Evolutionary conservation across 2,888 invertebrate genomes (phyloP).

Genomic region (Pharmacophagus antenor): DNA sequence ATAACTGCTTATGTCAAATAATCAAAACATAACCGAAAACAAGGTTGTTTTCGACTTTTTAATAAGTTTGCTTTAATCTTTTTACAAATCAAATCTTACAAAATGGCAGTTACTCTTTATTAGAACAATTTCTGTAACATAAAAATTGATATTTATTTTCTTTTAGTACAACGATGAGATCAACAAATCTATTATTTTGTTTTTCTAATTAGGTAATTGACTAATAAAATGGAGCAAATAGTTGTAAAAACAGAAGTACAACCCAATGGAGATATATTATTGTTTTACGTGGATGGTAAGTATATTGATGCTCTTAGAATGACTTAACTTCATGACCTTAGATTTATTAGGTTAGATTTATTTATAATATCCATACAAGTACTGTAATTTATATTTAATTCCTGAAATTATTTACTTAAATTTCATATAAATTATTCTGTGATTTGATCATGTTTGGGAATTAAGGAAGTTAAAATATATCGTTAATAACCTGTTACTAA

Average conservation of each 20-base stretch:
- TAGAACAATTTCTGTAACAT: too few relatives aligned
- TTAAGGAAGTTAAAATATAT: too few relatives aligned
- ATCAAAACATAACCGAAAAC: slow-evolving; percentile 38
- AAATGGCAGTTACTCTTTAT: too few relatives aligned
- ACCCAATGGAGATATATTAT: slow-evolving; percentile 63
- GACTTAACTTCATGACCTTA: too few relatives aligned
- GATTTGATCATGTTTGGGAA: too few relatives aligned
- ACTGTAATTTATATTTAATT: too few relatives aligned
- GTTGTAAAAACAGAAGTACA: slow-evolving; percentile 67
- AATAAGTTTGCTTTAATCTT: not conserved
- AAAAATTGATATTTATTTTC: not conserved
- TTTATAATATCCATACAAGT: too few relatives aligned
- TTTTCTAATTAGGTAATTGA: not conserved
- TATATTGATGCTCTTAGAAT: not conserved
- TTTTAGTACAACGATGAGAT: not conserved
- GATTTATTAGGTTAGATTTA: too few relatives aligned
- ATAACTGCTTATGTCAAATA: slow-evolving; percentile 57
- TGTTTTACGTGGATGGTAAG: slow-evolving; percentile 74
- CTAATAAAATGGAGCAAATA: slow-evolving; percentile 54
- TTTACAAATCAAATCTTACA: too few relatives aligned
- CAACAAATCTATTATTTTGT: not conserved
- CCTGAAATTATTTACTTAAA: too few relatives aligned
- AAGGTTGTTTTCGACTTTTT: not conserved
- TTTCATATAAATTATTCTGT: too few relatives aligned
- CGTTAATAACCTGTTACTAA: not conserved